These are phyloP conservation scores for Tragelaphus strepsiceros DNA, from an alignment of 2,113 vertebrate genomes.

Conservation along the genomic window DNA sequence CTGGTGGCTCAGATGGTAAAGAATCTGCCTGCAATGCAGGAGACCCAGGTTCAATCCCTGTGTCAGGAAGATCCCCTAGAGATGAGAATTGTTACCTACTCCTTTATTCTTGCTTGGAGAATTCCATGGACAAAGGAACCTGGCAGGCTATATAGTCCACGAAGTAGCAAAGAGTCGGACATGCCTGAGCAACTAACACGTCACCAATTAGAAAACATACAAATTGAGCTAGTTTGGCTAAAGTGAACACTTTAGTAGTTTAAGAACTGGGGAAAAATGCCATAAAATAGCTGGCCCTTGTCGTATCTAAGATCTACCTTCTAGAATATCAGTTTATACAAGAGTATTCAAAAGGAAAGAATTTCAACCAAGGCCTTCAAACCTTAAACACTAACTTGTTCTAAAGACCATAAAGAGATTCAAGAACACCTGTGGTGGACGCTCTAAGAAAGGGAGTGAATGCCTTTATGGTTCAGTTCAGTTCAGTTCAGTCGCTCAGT, in stretches of 20 bases:
- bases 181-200: background rate
- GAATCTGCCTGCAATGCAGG: background rate
- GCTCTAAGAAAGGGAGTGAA: rapidly evolving
- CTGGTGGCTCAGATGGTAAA: background rate
- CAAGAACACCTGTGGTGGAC: background rate
- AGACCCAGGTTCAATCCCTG: background rate
- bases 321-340: rapidly evolving
- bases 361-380: background rate
- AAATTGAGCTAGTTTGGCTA: background rate
- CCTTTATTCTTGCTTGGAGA: background rate
- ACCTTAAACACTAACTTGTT: background rate
- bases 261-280: background rate
- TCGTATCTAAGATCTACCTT: background rate
- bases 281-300: background rate
- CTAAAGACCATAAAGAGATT: background rate
- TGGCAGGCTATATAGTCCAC: background rate
- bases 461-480: background rate
- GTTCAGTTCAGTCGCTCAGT: too few species aligned
- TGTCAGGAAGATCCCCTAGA: background rate
- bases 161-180: background rate
- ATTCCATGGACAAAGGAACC: background rate
- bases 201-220: background rate
- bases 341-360: background rate
- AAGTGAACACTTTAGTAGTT: background rate
- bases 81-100: background rate